These are phyloP conservation scores for Propithecus deckenii DNA, from an alignment of 2,797 vertebrate genomes.

Conservation along the genomic window DNA sequence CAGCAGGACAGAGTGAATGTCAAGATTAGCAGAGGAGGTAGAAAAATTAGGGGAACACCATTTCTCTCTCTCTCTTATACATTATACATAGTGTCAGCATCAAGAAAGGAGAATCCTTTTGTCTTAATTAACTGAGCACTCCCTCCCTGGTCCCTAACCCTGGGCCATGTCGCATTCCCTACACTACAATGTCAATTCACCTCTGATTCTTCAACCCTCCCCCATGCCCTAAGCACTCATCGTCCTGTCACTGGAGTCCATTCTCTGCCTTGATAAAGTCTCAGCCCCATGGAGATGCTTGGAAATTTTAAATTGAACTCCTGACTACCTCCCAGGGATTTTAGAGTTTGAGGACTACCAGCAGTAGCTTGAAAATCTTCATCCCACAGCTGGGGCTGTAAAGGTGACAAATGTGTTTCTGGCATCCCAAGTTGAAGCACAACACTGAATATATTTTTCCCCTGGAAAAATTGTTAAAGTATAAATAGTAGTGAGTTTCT, in stretches of 20 bases:
- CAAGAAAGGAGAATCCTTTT: not conserved
- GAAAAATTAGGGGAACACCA: no score
- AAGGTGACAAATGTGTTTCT: constrained; percentile 17
- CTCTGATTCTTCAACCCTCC: not conserved
- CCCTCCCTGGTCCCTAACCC: not conserved
- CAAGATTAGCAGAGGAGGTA: not conserved
- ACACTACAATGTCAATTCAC: not conserved
- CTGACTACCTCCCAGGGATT: not conserved
- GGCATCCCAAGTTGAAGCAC: not conserved
- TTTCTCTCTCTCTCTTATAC: not conserved
- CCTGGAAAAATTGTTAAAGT: not conserved
- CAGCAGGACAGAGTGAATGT: not conserved
- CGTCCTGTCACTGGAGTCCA: not conserved
- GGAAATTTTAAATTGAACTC: constrained; percentile 22
- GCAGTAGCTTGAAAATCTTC: not conserved
- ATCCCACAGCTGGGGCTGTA: not conserved
- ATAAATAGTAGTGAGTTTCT: not conserved
- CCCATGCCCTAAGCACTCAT: not conserved
- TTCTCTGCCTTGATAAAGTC: constrained; percentile 28
- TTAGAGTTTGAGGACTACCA: not conserved
- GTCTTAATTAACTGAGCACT: not conserved
- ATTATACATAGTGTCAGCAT: not conserved
- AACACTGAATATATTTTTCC: not conserved
- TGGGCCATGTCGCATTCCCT: not conserved
- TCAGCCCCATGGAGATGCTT: not conserved